Conservation (phyloP, 2,888 invertebrate genomes). For the Trichacis sp. region DNA sequence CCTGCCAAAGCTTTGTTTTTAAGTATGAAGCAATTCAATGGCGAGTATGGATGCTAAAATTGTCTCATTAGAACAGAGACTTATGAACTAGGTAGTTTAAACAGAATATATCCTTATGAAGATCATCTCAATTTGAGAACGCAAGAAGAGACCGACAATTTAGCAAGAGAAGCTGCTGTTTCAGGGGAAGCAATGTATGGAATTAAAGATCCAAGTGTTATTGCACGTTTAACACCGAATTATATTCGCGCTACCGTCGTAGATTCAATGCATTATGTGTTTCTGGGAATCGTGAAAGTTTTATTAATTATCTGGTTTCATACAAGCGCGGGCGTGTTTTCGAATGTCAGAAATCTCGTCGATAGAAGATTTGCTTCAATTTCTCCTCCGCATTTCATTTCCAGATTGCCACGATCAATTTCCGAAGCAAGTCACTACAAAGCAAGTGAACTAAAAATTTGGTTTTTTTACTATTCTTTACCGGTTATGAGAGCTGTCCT, state of each 20-base stretch:
- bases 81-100: too few species aligned
- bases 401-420: background rate
- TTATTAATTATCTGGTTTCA: constrained; percentile 13
- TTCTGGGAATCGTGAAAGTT: constrained; percentile 11
- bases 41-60: constrained; percentile 19
- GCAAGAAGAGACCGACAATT: constrained; percentile 1
- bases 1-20: constrained; percentile 37
- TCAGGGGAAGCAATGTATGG: background rate
- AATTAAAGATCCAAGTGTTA: constrained; percentile 13
- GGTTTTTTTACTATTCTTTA: constrained; percentile 17
- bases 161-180: background rate
- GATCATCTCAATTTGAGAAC: constrained; percentile 3
- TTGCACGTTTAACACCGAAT: constrained; percentile 1
- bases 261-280: constrained; percentile 19
- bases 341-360: background rate
- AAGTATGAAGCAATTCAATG: constrained; percentile 25
- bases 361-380: background rate
- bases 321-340: constrained; percentile 1
- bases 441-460: constrained; percentile 14
- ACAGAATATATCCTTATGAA: constrained; percentile 22
- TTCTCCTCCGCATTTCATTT: background rate
- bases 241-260: constrained; percentile 13
- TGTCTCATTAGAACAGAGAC: constrained; percentile 7
- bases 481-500: constrained; percentile 7
- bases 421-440: constrained; percentile 10